Evolutionary conservation across 2,888 invertebrate species (phyloP).

Genomic region (Synergus laeviventris): DNA sequence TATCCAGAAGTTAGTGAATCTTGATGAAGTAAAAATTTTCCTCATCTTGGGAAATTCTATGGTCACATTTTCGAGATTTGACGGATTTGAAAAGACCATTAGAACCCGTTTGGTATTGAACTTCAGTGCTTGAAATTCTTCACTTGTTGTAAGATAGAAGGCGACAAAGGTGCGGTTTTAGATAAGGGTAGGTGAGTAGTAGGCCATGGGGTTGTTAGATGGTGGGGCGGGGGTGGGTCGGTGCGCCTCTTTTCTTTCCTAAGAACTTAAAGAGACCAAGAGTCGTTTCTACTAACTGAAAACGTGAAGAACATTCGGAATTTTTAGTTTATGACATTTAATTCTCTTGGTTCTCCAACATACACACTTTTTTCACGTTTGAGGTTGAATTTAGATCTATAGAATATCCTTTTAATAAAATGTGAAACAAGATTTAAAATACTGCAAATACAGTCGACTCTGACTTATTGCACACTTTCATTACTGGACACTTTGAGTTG

Average conservation of each 20-base stretch:
- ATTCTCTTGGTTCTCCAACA: background rate
- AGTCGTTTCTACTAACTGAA: slow-evolving; percentile 23
- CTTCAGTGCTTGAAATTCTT: slow-evolving; percentile 14
- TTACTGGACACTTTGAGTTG: too few relatives aligned
- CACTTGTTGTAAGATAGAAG: slow-evolving; percentile 21
- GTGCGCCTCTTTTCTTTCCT: slow-evolving; percentile 68
- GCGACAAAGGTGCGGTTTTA: slow-evolving; percentile 34
- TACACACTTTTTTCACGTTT: slow-evolving; percentile 16
- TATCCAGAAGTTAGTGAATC: background rate
- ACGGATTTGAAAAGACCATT: slow-evolving; percentile 13
- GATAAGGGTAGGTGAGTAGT: slow-evolving; percentile 59
- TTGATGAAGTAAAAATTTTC: background rate
- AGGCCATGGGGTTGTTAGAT: slow-evolving; percentile 70
- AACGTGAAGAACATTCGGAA: background rate
- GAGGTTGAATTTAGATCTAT: slow-evolving; percentile 14
- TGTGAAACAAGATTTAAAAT: too few relatives aligned
- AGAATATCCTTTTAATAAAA: background rate
- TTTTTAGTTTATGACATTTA: background rate
- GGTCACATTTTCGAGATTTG: background rate
- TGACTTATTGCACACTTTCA: background rate
- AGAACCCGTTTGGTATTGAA: slow-evolving; percentile 12
- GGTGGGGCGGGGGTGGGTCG: slow-evolving; percentile 73
- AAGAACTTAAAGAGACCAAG: slow-evolving; percentile 35
- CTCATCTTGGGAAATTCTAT: background rate
- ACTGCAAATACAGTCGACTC: too few relatives aligned